Evolutionary conservation across 2,888 invertebrate species (phyloP).

Genomic region (Cylindroiulus punctatus): DNA sequence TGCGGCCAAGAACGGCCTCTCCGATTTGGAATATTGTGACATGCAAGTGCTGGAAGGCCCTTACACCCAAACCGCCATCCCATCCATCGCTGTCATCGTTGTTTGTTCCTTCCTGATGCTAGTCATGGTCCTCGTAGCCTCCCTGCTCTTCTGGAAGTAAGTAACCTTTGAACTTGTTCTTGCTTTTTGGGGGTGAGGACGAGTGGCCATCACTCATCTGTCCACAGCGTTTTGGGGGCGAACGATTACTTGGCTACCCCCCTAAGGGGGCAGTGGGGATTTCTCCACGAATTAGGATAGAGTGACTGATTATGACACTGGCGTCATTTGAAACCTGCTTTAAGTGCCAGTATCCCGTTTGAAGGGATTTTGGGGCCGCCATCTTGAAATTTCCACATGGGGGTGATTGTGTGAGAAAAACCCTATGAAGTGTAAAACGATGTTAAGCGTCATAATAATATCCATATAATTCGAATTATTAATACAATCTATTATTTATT

Average conservation of each 20-base stretch:
- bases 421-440: too few relatives aligned
- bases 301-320: background rate
- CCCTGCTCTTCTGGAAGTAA: slow-evolving; percentile 58
- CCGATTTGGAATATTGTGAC: slow-evolving; percentile 57
- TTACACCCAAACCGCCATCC: slow-evolving; percentile 58
- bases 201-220: background rate
- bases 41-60: slow-evolving; percentile 58
- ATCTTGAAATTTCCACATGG: background rate
- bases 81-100: slow-evolving; percentile 58
- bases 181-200: background rate
- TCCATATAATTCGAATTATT: too few relatives aligned
- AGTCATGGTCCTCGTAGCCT: slow-evolving; percentile 58
- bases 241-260: background rate
- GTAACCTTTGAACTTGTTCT: slow-evolving; percentile 39
- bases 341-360: background rate
- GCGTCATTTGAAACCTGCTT: background rate
- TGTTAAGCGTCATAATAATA: too few relatives aligned
- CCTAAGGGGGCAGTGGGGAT: background rate
- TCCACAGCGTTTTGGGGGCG: background rate
- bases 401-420: too few relatives aligned
- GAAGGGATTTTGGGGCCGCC: background rate
- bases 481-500: too few relatives aligned
- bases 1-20: slow-evolving; percentile 27
- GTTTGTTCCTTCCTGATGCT: slow-evolving; percentile 58
- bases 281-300: background rate